Evolutionary conservation across 2,888 invertebrate genomes (phyloP), one percentile per base, ranked within the genome.

Genomic region (Shargacucullia verbasci): DNA sequence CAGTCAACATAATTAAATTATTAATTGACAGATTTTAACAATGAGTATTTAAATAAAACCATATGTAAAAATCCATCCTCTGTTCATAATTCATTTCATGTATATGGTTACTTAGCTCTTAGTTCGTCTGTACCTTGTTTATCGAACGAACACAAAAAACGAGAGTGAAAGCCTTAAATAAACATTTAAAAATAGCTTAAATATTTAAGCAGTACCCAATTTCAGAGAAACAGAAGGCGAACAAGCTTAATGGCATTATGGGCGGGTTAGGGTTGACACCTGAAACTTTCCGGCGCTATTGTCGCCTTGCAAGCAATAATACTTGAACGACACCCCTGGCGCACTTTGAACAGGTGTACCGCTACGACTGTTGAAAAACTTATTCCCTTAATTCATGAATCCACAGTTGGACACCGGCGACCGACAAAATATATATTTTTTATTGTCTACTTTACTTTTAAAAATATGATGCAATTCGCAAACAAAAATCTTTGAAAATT

Each of bases 271-370:
- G 78, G 74, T 54, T 72, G 70, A 53, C 54, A 66, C 63, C 60
- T 59, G 46, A 79, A 82, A 78, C 67, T 79, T 81, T 80, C 52
- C 57, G 68, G 73, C 65, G 63, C 65, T 70, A 70, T 64, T 72
- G 72, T 78, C 76, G 73, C 67, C 78, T 75, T 78, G 73, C 73
- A 72, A 80, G 79, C 78, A 76, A 81, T 79, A 80, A 81, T 76
- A 81, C 50, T 79, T 65, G 69, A 79, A 83, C 62, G 78, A 74
- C 62, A 72, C 84, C 81, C 81, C 60, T 50, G 79, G 58, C 80
- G 59, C 81, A 75, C 70, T 82, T 83, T 73, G 71, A 70, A 67
- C 79, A 79, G 78, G 80, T 80, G 78, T 71, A 78, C 61, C 62
- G 50, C 68, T 62, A 58, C 69, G 56, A 61, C 50, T 68, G 73